Percentiles rank a stretch among this genome's conserved stretches.
Evolutionary conservation across 1,140 invertebrate species (phyloP).

Genomic region (Trichogramma pretiosum): DNA sequence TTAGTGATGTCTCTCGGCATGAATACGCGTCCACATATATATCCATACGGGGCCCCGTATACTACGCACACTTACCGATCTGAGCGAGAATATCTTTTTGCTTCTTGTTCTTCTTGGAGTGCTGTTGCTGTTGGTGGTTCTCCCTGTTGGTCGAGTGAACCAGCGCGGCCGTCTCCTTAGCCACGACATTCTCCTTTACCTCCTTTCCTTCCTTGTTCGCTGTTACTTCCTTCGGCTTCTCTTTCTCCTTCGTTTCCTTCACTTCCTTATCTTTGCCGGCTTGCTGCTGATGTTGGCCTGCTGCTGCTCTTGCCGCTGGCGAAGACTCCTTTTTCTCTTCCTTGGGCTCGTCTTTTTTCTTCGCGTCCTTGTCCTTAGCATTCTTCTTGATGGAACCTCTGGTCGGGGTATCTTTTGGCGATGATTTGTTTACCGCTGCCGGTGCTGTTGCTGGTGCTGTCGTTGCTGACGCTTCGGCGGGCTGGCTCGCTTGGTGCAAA

Average conservation of each 20-base stretch:
- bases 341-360: conserved; percentile 31
- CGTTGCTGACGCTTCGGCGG: too few species aligned
- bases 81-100: conserved; percentile 46
- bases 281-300: conserved; percentile 16
- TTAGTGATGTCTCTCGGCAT: too few species aligned
- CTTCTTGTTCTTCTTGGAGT: conserved; percentile 49
- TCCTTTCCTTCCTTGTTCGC: conserved; percentile 33
- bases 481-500: conserved; percentile 30
- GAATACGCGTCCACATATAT: too few species aligned
- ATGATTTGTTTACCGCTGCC: conserved; percentile 30
- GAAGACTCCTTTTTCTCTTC: conserved; percentile 31
- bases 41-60: too few species aligned
- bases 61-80: conserved; percentile 44
- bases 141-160: conserved; percentile 34
- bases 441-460: too few species aligned
- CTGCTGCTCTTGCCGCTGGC: conserved; percentile 5
- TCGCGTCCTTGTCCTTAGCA: conserved; percentile 31
- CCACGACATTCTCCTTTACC: conserved; percentile 21
- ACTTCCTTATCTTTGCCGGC: conserved; percentile 22
- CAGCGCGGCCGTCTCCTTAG: conserved; percentile 16
- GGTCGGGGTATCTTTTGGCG: conserved; percentile 37
- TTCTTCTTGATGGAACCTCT: conserved; percentile 39
- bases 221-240: conserved; percentile 32
- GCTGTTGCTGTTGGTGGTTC: too few species aligned
- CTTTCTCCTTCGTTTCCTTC: conserved; percentile 28